Percentiles rank a stretch among this genome's conserved stretches.
Conservation (phyloP, 2,888 invertebrate species). For the Flexamia atlantica region DNA sequence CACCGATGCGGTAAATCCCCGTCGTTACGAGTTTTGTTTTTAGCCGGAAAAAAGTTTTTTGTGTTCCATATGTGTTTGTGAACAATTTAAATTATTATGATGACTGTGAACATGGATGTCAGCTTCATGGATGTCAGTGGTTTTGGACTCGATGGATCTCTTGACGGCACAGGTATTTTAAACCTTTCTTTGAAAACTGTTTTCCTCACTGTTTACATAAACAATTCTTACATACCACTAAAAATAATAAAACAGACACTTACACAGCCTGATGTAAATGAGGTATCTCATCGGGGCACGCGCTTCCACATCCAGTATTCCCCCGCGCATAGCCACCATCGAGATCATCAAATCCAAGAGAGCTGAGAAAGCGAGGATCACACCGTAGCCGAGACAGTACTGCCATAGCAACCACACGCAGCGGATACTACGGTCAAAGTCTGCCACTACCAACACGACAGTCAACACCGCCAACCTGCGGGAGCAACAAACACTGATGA, state of each 20-base stretch:
- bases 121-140: too few relatives aligned
- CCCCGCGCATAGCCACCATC: conserved; percentile 86
- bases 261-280: conserved; percentile 87
- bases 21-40: too few relatives aligned
- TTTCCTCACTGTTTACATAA: too few relatives aligned
- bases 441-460: conserved; percentile 78
- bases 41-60: too few relatives aligned
- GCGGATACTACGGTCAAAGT: conserved; percentile 77
- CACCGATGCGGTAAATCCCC: too few relatives aligned
- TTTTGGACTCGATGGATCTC: too few relatives aligned
- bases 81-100: too few relatives aligned
- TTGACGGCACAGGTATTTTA: too few relatives aligned
- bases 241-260: conserved; percentile 73
- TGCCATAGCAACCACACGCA: conserved; percentile 78
- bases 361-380: conserved; percentile 79
- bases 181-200: too few relatives aligned
- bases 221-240: too few relatives aligned
- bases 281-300: conserved; percentile 87
- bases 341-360: conserved; percentile 85
- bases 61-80: too few relatives aligned
- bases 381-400: conserved; percentile 81
- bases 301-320: conserved; percentile 86
- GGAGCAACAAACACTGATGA: conserved; percentile 68
- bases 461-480: conserved; percentile 81
- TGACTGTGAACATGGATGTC: too few relatives aligned